phyloP scores from a whole-genome alignment of 2,888 invertebrate species.

The Drosophila formosana region DNA sequence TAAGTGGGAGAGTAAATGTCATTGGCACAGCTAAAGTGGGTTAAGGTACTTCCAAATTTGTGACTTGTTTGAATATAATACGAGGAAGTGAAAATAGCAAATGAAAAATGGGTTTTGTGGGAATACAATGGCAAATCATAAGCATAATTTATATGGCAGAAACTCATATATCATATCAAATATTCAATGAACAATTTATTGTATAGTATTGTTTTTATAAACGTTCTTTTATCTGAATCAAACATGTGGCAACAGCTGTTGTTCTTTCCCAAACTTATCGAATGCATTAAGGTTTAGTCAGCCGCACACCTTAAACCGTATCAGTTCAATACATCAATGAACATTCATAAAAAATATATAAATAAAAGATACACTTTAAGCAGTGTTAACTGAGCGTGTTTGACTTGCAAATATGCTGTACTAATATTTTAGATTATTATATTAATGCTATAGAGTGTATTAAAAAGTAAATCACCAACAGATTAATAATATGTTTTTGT shows the following conservation, averaged over 20 bases:
- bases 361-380: neutral
- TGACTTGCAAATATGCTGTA: neutral
- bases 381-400: neutral
- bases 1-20: conserved; percentile 4
- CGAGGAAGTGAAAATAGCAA: neutral
- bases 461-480: neutral
- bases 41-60: neutral
- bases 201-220: neutral
- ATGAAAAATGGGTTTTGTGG: neutral
- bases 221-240: conserved; percentile 1
- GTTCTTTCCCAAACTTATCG: conserved; percentile 10
- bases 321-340: conserved; percentile 12
- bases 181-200: conserved; percentile 2
- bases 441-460: no score
- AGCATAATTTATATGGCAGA: conserved; percentile 5
- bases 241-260: conserved; percentile 10
- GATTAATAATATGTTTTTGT: neutral
- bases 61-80: neutral
- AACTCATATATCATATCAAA: neutral
- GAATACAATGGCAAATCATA: neutral
- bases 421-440: no score
- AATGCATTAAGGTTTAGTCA: conserved; percentile 21
- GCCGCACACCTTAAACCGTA: conserved; percentile 25
- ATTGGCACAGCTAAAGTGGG: neutral
- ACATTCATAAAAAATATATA: conserved; percentile 7